Conservation (phyloP, 2,113 vertebrate species). For the Lonchura striata region DNA sequence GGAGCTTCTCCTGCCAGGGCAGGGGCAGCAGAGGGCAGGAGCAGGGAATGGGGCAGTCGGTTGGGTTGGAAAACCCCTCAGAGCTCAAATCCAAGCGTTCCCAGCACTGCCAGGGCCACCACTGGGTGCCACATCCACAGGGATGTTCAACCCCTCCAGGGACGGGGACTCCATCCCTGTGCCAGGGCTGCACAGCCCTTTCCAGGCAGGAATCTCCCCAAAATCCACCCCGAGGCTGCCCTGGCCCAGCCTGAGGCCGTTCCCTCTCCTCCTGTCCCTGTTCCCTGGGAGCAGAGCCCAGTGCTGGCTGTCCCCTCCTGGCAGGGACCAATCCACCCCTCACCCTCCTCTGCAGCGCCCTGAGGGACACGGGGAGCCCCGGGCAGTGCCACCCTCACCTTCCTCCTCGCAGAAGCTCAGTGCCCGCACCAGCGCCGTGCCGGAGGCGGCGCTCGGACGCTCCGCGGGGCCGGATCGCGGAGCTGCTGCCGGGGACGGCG, state of each 20-base stretch:
- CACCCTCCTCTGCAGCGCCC: background rate
- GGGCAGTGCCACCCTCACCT: conserved; percentile 27
- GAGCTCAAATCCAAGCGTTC: background rate
- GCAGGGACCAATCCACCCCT: background rate
- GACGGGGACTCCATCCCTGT: no score
- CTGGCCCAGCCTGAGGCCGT: background rate
- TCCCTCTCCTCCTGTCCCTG: background rate
- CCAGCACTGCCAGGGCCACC: background rate
- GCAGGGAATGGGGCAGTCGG: background rate
- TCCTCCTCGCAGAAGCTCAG: conserved; percentile 23
- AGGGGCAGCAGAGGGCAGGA: background rate
- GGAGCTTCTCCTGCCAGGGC: background rate
- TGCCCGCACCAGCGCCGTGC: background rate
- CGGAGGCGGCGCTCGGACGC: rapidly evolving
- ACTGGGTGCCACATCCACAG: background rate
- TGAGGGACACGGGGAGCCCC: rapidly evolving
- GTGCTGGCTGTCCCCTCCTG: no score
- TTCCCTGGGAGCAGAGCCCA: background rate
- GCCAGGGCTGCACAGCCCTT: background rate
- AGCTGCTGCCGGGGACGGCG: background rate
- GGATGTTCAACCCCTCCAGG: background rate
- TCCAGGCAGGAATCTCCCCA: background rate
- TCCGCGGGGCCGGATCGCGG: background rate
- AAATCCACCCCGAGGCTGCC: background rate
- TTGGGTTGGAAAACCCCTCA: background rate